These are phyloP conservation scores for Pemphigus obesinymphae DNA, from an alignment of 1,140 invertebrate species.

Conservation along the genomic window DNA sequence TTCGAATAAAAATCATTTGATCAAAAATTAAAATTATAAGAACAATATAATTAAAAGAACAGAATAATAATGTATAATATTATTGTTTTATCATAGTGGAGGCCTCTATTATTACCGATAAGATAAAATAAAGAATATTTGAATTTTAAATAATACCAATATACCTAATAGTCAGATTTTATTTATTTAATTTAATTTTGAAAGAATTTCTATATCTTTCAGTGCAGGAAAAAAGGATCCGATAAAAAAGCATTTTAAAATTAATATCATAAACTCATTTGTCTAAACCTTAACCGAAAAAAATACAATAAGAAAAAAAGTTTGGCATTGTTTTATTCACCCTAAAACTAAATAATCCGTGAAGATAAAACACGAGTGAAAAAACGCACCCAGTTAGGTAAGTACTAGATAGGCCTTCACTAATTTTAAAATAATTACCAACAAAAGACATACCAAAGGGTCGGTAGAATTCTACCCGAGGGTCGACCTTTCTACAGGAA, in stretches of 20 bases:
- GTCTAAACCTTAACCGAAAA: not conserved
- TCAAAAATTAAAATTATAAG: no score
- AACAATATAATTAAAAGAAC: no score
- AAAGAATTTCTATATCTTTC: no score
- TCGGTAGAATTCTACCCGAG: not conserved
- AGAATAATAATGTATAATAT: no score
- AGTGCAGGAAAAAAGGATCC: not conserved
- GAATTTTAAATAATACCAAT: not conserved
- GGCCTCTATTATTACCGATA: no score
- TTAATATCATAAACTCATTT: not conserved
- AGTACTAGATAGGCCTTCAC: not conserved
- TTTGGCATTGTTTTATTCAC: not conserved
- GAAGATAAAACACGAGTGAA: constrained; percentile 2
- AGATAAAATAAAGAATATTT: no score
- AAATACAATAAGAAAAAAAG: constrained; percentile 2
- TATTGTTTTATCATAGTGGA: no score
- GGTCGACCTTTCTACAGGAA: not conserved
- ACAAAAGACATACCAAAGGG: not conserved
- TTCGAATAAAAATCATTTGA: no score
- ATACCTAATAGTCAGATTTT: not conserved
- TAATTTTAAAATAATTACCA: constrained; percentile 34
- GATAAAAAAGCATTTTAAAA: not conserved
- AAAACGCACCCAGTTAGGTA: not conserved
- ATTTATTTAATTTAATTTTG: not conserved
- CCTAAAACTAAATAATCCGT: constrained; percentile 22